A percentile compares a stretch with the other conserved stretches of the same genome.
Conservation (phyloP, 1,140 invertebrate species). For the Bombus soroeensis region DNA sequence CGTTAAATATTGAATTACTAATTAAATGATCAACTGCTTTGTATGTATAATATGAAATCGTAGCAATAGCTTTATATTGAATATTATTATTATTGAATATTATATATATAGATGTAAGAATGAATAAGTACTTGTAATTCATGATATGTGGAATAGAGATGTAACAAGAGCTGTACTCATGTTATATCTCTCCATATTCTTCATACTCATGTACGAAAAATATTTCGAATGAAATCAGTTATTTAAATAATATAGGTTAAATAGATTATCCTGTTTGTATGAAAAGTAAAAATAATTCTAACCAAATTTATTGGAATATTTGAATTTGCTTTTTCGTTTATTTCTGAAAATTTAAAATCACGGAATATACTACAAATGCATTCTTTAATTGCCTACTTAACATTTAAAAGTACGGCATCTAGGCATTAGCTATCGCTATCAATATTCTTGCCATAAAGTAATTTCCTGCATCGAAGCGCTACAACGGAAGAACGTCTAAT, state of each 20-base stretch:
- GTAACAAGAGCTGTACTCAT: background rate
- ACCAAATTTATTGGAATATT: background rate
- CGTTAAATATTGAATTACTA: too few relatives aligned
- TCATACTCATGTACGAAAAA: background rate
- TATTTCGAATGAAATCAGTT: background rate
- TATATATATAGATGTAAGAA: too few relatives aligned
- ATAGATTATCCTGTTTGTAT: background rate
- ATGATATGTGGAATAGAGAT: background rate
- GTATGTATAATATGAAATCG: too few relatives aligned
- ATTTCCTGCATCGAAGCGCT: background rate
- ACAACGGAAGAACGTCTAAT: background rate
- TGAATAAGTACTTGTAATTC: background rate
- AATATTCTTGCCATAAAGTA: too few relatives aligned
- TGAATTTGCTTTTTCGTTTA: background rate
- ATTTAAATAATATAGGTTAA: background rate
- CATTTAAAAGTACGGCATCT: too few relatives aligned
- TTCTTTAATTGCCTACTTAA: too few relatives aligned
- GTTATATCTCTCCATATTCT: background rate
- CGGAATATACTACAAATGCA: too few relatives aligned
- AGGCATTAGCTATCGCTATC: too few relatives aligned
- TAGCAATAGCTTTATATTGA: too few relatives aligned
- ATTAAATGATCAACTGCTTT: too few relatives aligned
- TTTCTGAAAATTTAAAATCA: background rate
- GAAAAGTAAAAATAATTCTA: background rate
- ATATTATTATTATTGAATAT: too few relatives aligned